A percentile compares a stretch with the other conserved stretches of the same genome.
These are phyloP conservation scores for Oreotrochilus melanogaster DNA, from an alignment of 2,113 vertebrate genomes.

Conservation along the genomic window DNA sequence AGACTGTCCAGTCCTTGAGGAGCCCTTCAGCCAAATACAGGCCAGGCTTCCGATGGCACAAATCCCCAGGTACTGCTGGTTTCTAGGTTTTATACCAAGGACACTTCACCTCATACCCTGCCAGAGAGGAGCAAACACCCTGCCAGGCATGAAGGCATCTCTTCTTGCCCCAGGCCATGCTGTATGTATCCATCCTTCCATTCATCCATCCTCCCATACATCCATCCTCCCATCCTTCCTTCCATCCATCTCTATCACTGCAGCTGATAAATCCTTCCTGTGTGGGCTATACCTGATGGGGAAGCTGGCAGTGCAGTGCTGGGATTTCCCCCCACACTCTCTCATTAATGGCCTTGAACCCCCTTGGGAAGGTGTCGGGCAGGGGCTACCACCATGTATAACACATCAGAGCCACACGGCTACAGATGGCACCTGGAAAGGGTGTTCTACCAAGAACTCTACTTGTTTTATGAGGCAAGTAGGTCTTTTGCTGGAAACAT, in stretches of 20 bases:
- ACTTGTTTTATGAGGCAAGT: background rate
- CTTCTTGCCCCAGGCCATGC: background rate
- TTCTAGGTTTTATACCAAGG: background rate
- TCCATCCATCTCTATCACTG: background rate
- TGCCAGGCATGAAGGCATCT: background rate
- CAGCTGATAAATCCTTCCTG: background rate
- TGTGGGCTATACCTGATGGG: background rate
- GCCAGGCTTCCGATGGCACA: background rate
- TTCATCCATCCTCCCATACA: background rate
- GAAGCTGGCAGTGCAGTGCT: background rate
- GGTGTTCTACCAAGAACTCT: background rate
- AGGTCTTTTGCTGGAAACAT: background rate
- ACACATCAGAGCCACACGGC: accelerated
- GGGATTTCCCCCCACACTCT: background rate
- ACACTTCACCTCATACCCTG: background rate
- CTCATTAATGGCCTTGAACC: background rate
- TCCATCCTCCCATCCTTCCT: background rate
- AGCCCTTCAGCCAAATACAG: background rate
- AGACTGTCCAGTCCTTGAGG: background rate
- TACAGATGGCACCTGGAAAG: background rate
- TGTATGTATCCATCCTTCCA: background rate
- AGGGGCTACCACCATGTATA: background rate
- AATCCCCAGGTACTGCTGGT: background rate
- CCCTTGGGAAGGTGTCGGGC: accelerated
- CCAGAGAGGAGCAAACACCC: background rate